A percentile compares a stretch with the other conserved stretches of the same genome.
Evolutionary conservation across 2,888 invertebrate genomes (phyloP).

Genomic region (Scaptodrosophila latifasciaeformis): DNA sequence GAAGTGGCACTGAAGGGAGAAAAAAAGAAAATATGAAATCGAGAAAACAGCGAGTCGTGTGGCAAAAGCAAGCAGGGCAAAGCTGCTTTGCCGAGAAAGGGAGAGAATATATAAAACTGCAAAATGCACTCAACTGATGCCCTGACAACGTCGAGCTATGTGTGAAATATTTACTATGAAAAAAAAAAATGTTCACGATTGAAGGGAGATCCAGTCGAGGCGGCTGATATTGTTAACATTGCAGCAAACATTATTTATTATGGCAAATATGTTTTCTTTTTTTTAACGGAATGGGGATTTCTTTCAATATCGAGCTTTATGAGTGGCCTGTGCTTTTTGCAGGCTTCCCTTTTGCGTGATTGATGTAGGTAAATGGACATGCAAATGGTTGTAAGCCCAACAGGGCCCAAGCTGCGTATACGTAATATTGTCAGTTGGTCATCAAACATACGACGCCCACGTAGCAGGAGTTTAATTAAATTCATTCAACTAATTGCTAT

Average conservation of each 20-base stretch:
- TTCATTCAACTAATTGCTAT: slow-evolving; percentile 60
- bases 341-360: too few relatives aligned
- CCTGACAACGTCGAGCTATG: slow-evolving; percentile 20
- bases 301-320: too few relatives aligned
- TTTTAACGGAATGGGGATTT: too few relatives aligned
- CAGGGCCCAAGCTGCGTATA: slow-evolving; percentile 27
- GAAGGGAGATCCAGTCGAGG: not conserved
- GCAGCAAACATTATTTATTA: slow-evolving; percentile 54
- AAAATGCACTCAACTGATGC: slow-evolving; percentile 17
- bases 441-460: too few relatives aligned
- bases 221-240: not conserved
- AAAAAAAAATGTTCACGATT: too few relatives aligned
- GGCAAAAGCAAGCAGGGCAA: slow-evolving; percentile 51
- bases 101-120: slow-evolving; percentile 11
- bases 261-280: slow-evolving; percentile 30
- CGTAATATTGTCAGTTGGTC: too few relatives aligned
- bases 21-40: slow-evolving; percentile 17
- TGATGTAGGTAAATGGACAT: slow-evolving; percentile 35
- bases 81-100: slow-evolving; percentile 33
- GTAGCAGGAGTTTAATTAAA: slow-evolving; percentile 50
- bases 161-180: slow-evolving; percentile 43
- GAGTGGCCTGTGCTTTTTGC: too few relatives aligned
- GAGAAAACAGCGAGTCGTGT: slow-evolving; percentile 49
- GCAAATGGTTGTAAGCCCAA: slow-evolving; percentile 1
- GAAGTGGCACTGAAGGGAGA: not conserved